Conservation (phyloP, 2,797 vertebrate genomes). For the Coregonus suidteri region DNA sequence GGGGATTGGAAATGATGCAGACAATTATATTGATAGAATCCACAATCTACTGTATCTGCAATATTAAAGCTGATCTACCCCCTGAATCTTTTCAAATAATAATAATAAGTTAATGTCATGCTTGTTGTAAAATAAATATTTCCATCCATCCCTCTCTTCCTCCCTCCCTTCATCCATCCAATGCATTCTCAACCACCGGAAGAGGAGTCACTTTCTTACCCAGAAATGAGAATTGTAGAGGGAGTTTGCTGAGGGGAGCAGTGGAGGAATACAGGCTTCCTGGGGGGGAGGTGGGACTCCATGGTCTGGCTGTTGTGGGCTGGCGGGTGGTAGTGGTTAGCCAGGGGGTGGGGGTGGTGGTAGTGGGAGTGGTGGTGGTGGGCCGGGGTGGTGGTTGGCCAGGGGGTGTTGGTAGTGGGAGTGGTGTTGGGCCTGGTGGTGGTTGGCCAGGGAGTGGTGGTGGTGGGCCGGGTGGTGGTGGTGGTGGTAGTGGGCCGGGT, state of each 20-base stretch:
- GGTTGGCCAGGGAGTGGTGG: background rate
- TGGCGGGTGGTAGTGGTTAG: too few species aligned
- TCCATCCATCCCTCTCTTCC: background rate
- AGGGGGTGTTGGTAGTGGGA: background rate
- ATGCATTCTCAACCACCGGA: background rate
- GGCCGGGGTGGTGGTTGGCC: background rate
- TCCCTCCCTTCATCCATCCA: too few species aligned
- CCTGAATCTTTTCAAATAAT: too few species aligned
- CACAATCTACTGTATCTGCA: too few species aligned
- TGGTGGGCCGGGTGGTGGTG: background rate
- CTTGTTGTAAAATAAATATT: background rate
- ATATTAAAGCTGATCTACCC: too few species aligned
- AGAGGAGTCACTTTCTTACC: conserved; percentile 37
- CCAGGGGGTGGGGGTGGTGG: background rate
- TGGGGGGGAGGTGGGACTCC: background rate
- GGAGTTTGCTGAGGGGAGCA: conserved; percentile 56
- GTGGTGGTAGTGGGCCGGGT: background rate
- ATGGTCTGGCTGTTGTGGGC: background rate
- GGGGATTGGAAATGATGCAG: too few species aligned
- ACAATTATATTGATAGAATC: too few species aligned
- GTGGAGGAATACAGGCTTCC: background rate
- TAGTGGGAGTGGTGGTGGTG: background rate
- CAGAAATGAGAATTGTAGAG: conserved; percentile 61
- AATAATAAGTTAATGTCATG: background rate
- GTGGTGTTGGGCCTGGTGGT: too few species aligned